Evolutionary conservation across 1,140 invertebrate genomes (phyloP).

Genomic region (Ceratitis capitata): DNA sequence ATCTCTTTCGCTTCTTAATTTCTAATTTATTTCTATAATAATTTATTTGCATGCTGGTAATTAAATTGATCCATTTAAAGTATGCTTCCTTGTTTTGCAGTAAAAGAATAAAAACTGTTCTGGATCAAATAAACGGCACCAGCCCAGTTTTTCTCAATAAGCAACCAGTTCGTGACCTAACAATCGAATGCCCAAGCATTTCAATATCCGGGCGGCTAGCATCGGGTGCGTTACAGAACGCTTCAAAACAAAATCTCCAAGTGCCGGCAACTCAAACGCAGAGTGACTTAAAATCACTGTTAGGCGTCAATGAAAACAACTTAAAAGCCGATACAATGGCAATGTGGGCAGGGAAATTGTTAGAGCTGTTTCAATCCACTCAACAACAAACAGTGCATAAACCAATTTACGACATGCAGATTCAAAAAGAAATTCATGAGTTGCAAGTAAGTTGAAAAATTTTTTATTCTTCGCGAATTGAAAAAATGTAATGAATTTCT

Average conservation of each 20-base stretch:
- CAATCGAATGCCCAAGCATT: conserved; percentile 39
- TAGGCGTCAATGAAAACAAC: conserved; percentile 35
- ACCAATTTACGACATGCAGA: conserved; percentile 44
- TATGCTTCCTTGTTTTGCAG: conserved; percentile 39
- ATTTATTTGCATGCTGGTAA: too few relatives aligned
- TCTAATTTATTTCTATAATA: too few relatives aligned
- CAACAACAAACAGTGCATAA: conserved; percentile 42
- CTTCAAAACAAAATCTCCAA: neutral
- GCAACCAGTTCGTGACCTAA: conserved; percentile 1
- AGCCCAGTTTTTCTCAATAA: conserved; percentile 14
- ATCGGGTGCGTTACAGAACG: conserved; percentile 1
- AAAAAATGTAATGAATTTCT: neutral
- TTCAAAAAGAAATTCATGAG: conserved; percentile 48
- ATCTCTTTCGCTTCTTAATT: too few relatives aligned
- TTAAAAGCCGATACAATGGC: conserved; percentile 43
- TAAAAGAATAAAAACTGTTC: conserved; percentile 41
- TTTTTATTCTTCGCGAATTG: neutral
- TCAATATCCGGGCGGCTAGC: neutral
- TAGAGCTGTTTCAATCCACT: conserved; percentile 47
- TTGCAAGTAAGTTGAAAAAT: conserved; percentile 46
- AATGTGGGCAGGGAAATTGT: conserved; percentile 49
- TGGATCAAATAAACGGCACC: neutral
- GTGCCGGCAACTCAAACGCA: neutral
- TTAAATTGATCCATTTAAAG: too few relatives aligned
- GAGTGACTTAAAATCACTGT: conserved; percentile 22